phyloP scores from a whole-genome alignment of 2,113 vertebrate genomes.

The Elgaria multicarinata region DNA sequence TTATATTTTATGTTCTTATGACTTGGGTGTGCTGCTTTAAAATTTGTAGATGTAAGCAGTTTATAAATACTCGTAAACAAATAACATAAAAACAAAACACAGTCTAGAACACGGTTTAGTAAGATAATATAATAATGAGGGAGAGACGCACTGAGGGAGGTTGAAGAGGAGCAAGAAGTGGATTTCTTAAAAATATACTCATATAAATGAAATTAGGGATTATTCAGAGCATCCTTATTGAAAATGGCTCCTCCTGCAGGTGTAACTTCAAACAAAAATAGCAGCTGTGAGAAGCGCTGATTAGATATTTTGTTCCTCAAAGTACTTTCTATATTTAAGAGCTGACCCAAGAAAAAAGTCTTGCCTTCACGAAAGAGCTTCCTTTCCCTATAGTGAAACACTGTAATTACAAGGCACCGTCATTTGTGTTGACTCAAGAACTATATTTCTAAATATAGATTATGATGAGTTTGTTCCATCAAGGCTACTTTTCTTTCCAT shows the following conservation, averaged over 20 bases:
- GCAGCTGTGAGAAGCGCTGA: not conserved
- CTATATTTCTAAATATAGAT: slow-evolving; percentile 56
- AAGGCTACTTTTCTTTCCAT: slow-evolving; percentile 16
- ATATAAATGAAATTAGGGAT: not conserved
- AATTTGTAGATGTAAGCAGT: no score
- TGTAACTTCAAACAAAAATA: slow-evolving; percentile 28
- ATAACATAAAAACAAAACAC: no score
- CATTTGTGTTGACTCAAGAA: slow-evolving; percentile 25
- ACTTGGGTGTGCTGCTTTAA: no score
- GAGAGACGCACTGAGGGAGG: no score
- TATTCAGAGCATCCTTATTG: not conserved
- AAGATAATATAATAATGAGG: no score
- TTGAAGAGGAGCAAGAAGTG: no score
- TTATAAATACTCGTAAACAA: no score
- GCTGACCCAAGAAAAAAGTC: slow-evolving; percentile 58
- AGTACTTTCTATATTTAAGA: slow-evolving; percentile 42
- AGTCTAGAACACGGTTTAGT: no score
- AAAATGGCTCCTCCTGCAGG: slow-evolving; percentile 1
- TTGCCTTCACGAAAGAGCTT: slow-evolving; percentile 49
- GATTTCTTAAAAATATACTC: no score
- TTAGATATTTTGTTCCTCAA: slow-evolving; percentile 57
- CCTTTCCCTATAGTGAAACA: fast-evolving
- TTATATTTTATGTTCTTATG: no score
- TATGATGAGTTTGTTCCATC: slow-evolving; percentile 11
- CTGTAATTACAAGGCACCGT: slow-evolving; percentile 20